Percentiles rank a stretch among this genome's conserved stretches.
Conservation (phyloP, 2,113 vertebrate species). For the Coptodon rendalli region DNA sequence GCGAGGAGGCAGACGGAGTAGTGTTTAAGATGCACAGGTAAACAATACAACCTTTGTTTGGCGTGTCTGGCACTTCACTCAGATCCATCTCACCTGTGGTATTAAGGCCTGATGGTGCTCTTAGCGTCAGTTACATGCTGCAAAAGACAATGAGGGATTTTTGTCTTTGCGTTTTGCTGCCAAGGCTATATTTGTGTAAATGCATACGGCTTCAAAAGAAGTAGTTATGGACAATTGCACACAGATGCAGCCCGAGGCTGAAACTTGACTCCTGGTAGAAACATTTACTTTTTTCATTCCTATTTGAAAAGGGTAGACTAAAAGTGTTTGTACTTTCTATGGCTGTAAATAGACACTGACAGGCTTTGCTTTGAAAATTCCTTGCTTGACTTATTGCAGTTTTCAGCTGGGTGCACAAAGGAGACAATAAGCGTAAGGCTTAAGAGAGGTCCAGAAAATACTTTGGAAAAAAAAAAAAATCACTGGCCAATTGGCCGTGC, state of each 20-base stretch:
- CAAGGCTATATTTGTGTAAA: conserved; percentile 17
- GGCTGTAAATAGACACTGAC: conserved; percentile 37
- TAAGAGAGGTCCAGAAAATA: conserved; percentile 32
- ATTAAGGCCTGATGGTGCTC: background rate
- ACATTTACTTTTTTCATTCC: conserved; percentile 1
- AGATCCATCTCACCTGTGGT: conserved; percentile 1
- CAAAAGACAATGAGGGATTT: background rate
- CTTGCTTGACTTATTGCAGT: conserved; percentile 32
- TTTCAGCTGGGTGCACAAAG: conserved; percentile 46
- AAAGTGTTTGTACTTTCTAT: conserved; percentile 7
- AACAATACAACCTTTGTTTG: conserved; percentile 22
- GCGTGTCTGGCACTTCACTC: conserved; percentile 2
- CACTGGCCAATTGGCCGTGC: conserved; percentile 49
- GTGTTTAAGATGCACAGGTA: conserved; percentile 23
- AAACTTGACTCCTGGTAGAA: conserved; percentile 4
- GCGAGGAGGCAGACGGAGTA: background rate
- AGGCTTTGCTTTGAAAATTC: conserved; percentile 36
- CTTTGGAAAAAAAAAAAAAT: conserved; percentile 35
- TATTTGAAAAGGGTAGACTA: conserved; percentile 10
- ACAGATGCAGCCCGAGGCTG: background rate
- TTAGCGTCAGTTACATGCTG: background rate
- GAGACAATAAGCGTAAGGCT: conserved; percentile 10
- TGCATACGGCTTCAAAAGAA: conserved; percentile 11
- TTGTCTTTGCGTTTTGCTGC: background rate
- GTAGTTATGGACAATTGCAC: background rate